Base-by-base conservation (phyloP, 2,888 invertebrate species). In the Hoplodrina blanda region DNA sequence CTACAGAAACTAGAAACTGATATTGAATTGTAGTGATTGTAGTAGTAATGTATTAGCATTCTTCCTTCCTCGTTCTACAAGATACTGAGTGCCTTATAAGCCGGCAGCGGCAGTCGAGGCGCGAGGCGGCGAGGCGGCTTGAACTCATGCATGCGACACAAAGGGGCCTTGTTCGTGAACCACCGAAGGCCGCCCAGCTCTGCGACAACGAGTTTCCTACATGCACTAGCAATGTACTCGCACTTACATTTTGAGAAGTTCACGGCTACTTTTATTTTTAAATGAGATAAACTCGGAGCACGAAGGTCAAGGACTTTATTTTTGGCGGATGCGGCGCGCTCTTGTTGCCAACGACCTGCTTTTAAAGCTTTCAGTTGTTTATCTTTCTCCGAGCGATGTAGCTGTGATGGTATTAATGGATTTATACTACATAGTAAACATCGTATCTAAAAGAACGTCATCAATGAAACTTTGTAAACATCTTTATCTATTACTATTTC, bases 111-210 rank as follows among this genome's bases (percentile, higher is more conserved):
- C 50, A 56, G 73, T 62, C 69, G 78, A 80, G 60, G 37, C 49
- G 66, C 44, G 62, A 61, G 73, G 70, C 76, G 50, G 41, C 77
- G 77, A 81, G 80, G 69, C 66, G 73, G 73, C 75, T 80, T 83
- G 79, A 83, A 78, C 80, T 78, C 85, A 82, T 78, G 80, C 78
- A 79, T 83, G 83, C 84, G 85, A 88, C 89, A 94, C 92, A 94
- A 94, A 93, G 94, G 88, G 87, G 88, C 95, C 95, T 95, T 95
- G 95, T 91, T 94, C 94, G 90, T 95, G 94, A 94, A 94, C 94
- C 91, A 91, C 84, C 88, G 95, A 96, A 96, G 95, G 95, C 89
- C 95, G 89, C 83, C 94, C 86, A 88, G 90, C 88, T 87, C 75
- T 65, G 85, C 88, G 89, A 89, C 91, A 89, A 90, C 93, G 88